Base-by-base conservation (phyloP, 2,888 invertebrate species). In the Eilema griseolum region DNA sequence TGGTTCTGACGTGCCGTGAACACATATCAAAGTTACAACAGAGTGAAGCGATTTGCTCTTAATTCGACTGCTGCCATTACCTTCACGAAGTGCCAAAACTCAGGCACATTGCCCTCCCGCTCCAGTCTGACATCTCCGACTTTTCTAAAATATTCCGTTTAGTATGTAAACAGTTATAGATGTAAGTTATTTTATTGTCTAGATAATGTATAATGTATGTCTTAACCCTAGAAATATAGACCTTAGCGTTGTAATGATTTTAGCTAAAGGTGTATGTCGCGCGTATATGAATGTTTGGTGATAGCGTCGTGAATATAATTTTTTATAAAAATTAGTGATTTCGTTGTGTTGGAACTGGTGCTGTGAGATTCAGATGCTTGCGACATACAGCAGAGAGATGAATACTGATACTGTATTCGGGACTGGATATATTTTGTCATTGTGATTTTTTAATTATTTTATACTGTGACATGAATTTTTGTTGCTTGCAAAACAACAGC, bases 121-220 rank as follows among this genome's bases (percentile, higher is more conserved):
- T 84, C 85, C 86, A 83, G 83, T 85, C 81, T 81, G 83, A 83
- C 85, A 81, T 83, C 80, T 78, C 80, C 77, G 78, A 83, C 79
- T 83, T 88, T 83, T 87, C 84, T 76, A 86, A 87, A 89, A 88
- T 91, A 91, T 91, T 93, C 93, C 88, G 89, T 89, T 91, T 93
- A 93, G 92, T 83, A 87, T 89, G 86, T 93, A 90, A 93, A 91
- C 92, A 89, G 87, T 91, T 91, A 86, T 94, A 93, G 93, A 81
- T 86, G 84, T 94, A 94, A 94, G 93, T 92, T 91, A 94, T 92
- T 92, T 88, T 93, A 93, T 88, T 92, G 88, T 92, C 87, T 93
- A 93, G 90, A 86, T 92, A 92, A 90, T 90, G 88, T 89, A 86
- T 89, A 90, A 90, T 89, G 92, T 93, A 94, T 91, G 93, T 93